Conservation (phyloP, 2,888 invertebrate species). For the Xestobium rufovillosum region DNA sequence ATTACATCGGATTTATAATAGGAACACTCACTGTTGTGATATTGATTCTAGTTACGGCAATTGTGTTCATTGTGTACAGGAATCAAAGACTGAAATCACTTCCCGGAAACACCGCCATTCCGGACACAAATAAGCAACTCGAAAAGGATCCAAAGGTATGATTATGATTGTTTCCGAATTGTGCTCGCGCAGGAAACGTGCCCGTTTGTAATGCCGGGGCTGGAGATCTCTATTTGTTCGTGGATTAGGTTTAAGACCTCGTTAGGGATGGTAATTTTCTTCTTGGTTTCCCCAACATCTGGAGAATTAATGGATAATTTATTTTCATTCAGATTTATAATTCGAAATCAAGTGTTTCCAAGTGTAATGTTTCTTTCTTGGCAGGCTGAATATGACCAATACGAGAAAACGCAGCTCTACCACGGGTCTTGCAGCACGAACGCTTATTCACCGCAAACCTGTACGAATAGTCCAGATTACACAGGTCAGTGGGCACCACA, state of each 20-base stretch:
- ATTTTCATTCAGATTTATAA: too few species aligned
- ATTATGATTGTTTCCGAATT: too few species aligned
- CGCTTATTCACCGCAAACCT: constrained; percentile 37
- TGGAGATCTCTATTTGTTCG: too few species aligned
- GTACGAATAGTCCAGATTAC: constrained; percentile 49
- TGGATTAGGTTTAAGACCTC: too few species aligned
- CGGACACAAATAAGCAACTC: constrained; percentile 41
- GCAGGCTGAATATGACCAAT: too few species aligned
- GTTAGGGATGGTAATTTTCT: too few species aligned
- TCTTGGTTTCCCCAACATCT: too few species aligned
- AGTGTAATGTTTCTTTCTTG: too few species aligned
- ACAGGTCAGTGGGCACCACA: constrained; percentile 50
- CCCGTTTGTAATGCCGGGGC: too few species aligned
- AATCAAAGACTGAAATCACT: constrained; percentile 51
- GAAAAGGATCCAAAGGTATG: constrained; percentile 33
- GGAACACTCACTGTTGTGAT: constrained; percentile 66
- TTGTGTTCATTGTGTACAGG: constrained; percentile 61
- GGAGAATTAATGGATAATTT: too few species aligned
- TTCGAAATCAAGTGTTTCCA: too few species aligned
- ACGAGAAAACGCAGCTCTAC: constrained; percentile 36
- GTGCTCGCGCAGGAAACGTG: too few species aligned
- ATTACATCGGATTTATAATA: constrained; percentile 59
- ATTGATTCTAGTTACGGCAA: constrained; percentile 60
- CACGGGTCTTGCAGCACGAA: constrained; percentile 34
- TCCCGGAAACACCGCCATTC: constrained; percentile 28